Percentiles rank a stretch among this genome's conserved stretches.
phyloP scores from a whole-genome alignment of 2,888 invertebrate genomes.

The Sarcophaga variegata region DNA sequence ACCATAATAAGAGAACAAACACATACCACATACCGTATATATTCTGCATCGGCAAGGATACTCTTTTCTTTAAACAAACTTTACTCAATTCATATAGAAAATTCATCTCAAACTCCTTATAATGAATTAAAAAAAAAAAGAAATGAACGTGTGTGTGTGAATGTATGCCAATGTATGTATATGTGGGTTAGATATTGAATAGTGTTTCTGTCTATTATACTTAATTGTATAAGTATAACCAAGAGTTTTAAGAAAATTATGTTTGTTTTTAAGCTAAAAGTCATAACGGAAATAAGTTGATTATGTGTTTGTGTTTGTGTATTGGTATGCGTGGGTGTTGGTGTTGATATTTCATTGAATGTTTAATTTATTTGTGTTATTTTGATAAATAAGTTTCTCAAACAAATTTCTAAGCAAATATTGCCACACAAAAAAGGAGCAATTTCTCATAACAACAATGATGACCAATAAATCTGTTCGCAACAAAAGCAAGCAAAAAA shows the following conservation, averaged over 20 bases:
- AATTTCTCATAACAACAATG: conserved; percentile 26
- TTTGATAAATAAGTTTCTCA: conserved; percentile 45
- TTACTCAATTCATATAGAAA: conserved; percentile 49
- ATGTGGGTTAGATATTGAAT: conserved; percentile 8
- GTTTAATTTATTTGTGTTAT: conserved; percentile 35
- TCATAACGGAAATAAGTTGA: conserved; percentile 61
- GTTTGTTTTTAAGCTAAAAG: conserved; percentile 62
- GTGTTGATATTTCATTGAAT: background rate
- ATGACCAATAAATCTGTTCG: conserved; percentile 21
- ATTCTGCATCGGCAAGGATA: conserved; percentile 12
- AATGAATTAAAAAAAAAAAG: background rate
- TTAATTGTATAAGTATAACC: conserved; percentile 53
- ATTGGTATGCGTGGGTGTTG: background rate
- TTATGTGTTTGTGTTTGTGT: conserved; percentile 25
- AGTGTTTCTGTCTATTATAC: conserved; percentile 31
- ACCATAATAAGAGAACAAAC: conserved; percentile 49
- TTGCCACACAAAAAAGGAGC: conserved; percentile 24
- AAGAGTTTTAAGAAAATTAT: conserved; percentile 56
- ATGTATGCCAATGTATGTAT: background rate
- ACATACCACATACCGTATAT: conserved; percentile 15
- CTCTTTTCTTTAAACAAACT: conserved; percentile 51
- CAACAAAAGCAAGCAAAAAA: conserved; percentile 17
- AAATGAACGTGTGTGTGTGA: background rate
- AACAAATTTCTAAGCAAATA: conserved; percentile 25
- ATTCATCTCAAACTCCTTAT: conserved; percentile 33